Conservation (phyloP, 2,113 vertebrate species). For the Cyanoramphus novaezelandiae region DNA sequence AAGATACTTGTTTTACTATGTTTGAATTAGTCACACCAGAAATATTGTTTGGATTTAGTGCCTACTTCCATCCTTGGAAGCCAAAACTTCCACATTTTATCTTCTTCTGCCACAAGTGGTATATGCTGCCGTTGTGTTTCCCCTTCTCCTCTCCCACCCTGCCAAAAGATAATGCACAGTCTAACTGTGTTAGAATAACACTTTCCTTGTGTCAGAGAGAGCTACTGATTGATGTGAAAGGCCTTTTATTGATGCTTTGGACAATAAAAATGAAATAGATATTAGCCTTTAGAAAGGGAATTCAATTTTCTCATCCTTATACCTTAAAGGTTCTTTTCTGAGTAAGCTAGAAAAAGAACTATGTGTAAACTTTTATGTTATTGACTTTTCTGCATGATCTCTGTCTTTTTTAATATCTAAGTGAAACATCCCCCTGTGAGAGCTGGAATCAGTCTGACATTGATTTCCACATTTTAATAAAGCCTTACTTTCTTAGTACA, state of each 20-base stretch:
- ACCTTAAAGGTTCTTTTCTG: neutral
- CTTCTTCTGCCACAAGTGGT: neutral
- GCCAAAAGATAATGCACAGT: neutral
- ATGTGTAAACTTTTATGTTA: neutral
- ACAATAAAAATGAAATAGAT: neutral
- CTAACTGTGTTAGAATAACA: neutral
- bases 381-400: neutral
- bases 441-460: neutral
- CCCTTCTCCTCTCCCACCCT: neutral
- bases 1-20: slow-evolving; percentile 13
- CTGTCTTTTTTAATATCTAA: neutral
- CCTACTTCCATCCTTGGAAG: neutral
- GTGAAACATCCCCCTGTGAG: neutral
- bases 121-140: neutral
- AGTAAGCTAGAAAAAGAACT: neutral
- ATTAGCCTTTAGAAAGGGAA: neutral
- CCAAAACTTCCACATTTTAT: neutral
- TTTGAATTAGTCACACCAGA: slow-evolving; percentile 1
- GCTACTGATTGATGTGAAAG: neutral
- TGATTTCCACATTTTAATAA: neutral
- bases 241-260: neutral
- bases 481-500: neutral
- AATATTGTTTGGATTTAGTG: neutral
- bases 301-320: neutral
- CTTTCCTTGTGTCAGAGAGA: neutral